Evolutionary conservation across 2,113 vertebrate genomes (phyloP).

Genomic region (Todiramphus chloris): DNA sequence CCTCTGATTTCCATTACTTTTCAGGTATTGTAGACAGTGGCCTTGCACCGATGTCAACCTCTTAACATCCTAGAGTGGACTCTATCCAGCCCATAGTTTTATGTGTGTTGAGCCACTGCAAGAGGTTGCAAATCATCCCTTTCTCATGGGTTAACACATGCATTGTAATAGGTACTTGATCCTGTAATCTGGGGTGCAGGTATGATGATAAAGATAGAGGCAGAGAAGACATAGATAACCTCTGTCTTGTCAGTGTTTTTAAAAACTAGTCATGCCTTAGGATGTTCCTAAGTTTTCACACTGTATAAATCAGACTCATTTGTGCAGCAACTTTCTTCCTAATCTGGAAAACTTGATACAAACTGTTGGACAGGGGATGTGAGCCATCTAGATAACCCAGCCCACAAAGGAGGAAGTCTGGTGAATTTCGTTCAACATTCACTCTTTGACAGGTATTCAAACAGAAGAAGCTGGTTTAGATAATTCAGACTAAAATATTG

Average conservation of each 20-base stretch:
- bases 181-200: not conserved
- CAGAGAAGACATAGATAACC: not conserved
- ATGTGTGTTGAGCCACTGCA: not conserved
- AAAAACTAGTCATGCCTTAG: not conserved
- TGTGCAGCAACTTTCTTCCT: not conserved
- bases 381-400: not conserved
- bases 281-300: not conserved
- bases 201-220: not conserved
- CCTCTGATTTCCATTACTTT: not conserved
- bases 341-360: not conserved
- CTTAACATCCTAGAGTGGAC: not conserved
- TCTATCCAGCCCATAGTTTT: not conserved
- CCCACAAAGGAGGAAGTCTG: not conserved
- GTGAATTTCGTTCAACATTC: not conserved
- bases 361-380: not conserved
- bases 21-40: not conserved
- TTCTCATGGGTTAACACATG: not conserved
- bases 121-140: not conserved
- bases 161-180: no score
- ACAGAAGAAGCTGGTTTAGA: not conserved
- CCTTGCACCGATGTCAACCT: not conserved
- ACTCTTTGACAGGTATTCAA: not conserved
- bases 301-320: not conserved
- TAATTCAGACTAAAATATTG: not conserved
- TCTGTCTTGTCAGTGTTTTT: not conserved